Evolutionary conservation across 1,140 invertebrate species (phyloP).

Genomic region (Apis cerana): DNA sequence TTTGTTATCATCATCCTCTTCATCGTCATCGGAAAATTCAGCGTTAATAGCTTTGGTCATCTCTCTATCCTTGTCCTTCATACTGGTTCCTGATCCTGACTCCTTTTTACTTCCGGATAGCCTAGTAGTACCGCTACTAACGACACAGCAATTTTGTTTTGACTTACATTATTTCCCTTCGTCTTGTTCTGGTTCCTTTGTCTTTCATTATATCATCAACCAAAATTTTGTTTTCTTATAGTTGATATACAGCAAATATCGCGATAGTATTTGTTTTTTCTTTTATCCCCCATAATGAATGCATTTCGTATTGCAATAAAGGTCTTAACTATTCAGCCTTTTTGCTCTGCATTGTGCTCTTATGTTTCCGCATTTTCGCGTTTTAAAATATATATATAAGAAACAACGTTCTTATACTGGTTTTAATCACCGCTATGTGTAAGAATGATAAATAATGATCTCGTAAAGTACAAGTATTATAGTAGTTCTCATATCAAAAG

Average conservation of each 20-base stretch:
- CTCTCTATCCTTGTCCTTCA: slow-evolving; percentile 80
- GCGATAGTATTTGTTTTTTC: slow-evolving; percentile 67
- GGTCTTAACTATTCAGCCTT: slow-evolving; percentile 63
- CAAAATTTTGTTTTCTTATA: slow-evolving; percentile 69
- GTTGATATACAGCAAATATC: slow-evolving; percentile 69
- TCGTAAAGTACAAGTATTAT: slow-evolving; percentile 71
- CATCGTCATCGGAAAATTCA: slow-evolving; percentile 79
- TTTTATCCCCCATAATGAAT: slow-evolving; percentile 67
- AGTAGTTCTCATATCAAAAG: slow-evolving; percentile 67
- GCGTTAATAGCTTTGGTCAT: slow-evolving; percentile 80
- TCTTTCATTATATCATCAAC: slow-evolving; percentile 67
- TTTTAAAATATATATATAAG: slow-evolving; percentile 60
- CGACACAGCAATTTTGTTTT: slow-evolving; percentile 78
- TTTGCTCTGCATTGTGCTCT: slow-evolving; percentile 62
- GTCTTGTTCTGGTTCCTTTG: slow-evolving; percentile 66
- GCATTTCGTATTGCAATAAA: slow-evolving; percentile 65
- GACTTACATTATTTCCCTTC: slow-evolving; percentile 75
- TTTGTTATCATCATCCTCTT: slow-evolving; percentile 76
- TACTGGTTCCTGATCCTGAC: slow-evolving; percentile 74
- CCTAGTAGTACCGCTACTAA: slow-evolving; percentile 79
- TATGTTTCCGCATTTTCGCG: slow-evolving; percentile 60
- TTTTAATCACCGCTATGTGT: slow-evolving; percentile 58
- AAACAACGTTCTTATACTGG: slow-evolving; percentile 57
- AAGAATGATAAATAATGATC: slow-evolving; percentile 62
- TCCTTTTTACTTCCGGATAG: slow-evolving; percentile 81